These are phyloP conservation scores for Sclerurus mexicanus DNA, from an alignment of 2,113 vertebrate genomes.

Conservation along the genomic window DNA sequence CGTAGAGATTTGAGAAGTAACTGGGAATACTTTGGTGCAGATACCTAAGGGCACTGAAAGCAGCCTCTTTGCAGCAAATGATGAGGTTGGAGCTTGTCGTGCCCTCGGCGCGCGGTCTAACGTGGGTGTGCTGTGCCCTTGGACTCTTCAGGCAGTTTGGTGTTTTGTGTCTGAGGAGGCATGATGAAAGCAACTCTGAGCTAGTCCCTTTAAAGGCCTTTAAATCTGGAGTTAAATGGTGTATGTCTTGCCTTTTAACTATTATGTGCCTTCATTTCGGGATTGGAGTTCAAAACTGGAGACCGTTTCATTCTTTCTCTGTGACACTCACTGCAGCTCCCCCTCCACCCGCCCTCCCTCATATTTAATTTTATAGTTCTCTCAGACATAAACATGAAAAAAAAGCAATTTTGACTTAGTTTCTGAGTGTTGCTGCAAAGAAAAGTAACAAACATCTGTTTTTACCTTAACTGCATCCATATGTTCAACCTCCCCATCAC, in stretches of 20 bases:
- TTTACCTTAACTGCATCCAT: constrained; percentile 78
- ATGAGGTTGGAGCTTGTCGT: not conserved
- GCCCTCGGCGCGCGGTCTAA: not conserved
- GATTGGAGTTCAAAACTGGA: constrained; percentile 32
- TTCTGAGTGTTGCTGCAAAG: constrained; percentile 73
- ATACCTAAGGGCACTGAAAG: not conserved
- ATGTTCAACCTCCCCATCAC: constrained; percentile 72
- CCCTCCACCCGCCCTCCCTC: constrained; percentile 37
- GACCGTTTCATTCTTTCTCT: constrained; percentile 43
- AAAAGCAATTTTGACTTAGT: constrained; percentile 72
- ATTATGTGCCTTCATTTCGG: constrained; percentile 10
- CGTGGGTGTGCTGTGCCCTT: not conserved
- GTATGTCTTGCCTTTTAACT: constrained; percentile 39
- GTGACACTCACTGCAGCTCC: constrained; percentile 51
- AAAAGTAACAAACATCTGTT: constrained; percentile 74
- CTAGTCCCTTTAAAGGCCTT: not conserved
- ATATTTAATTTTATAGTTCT: constrained; percentile 70
- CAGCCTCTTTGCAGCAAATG: not conserved
- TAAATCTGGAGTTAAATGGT: constrained; percentile 25
- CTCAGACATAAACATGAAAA: constrained; percentile 72
- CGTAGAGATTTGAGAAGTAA: not conserved
- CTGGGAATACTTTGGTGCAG: not conserved
- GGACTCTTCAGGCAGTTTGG: not conserved
- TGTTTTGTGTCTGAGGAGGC: not conserved
- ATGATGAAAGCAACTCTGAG: not conserved